These are phyloP conservation scores for Channa maculata DNA, from an alignment of 2,113 vertebrate genomes.

Conservation along the genomic window DNA sequence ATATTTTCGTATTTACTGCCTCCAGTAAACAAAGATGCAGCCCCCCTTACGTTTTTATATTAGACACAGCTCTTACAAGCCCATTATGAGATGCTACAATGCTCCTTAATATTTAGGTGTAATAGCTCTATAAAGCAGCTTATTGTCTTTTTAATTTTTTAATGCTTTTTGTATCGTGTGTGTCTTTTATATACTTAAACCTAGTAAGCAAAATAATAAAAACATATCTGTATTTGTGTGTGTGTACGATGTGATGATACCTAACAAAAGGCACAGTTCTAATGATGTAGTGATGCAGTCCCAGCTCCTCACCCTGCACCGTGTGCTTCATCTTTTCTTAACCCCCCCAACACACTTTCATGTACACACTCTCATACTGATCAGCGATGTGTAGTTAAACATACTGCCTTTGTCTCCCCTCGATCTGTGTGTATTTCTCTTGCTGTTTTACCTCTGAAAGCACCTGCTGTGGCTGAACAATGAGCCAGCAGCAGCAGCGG, in stretches of 20 bases:
- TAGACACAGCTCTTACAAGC: background rate
- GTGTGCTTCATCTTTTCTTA: background rate
- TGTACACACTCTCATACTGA: background rate
- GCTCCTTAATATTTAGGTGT: too few relatives aligned
- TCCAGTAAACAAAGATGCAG: background rate
- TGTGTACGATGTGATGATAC: background rate
- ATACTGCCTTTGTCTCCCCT: constrained; percentile 19
- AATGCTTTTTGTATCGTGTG: constrained; percentile 11
- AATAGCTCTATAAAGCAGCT: too few relatives aligned
- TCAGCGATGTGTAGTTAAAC: constrained; percentile 24
- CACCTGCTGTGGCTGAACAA: constrained; percentile 63
- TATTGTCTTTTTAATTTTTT: constrained; percentile 27
- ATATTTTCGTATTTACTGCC: background rate
- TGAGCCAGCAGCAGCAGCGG: constrained; percentile 24
- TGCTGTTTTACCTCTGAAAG: constrained; percentile 29
- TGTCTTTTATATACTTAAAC: background rate
- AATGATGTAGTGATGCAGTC: background rate
- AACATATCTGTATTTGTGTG: too few relatives aligned
- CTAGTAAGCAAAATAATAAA: background rate
- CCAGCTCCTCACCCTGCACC: background rate
- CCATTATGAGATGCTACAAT: background rate
- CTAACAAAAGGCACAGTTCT: background rate
- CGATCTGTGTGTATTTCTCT: constrained; percentile 12
- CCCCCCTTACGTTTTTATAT: background rate
- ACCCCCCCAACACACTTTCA: too few relatives aligned